Base-by-base conservation (phyloP, 2,888 invertebrate genomes). In the Congeria kusceri region DNA sequence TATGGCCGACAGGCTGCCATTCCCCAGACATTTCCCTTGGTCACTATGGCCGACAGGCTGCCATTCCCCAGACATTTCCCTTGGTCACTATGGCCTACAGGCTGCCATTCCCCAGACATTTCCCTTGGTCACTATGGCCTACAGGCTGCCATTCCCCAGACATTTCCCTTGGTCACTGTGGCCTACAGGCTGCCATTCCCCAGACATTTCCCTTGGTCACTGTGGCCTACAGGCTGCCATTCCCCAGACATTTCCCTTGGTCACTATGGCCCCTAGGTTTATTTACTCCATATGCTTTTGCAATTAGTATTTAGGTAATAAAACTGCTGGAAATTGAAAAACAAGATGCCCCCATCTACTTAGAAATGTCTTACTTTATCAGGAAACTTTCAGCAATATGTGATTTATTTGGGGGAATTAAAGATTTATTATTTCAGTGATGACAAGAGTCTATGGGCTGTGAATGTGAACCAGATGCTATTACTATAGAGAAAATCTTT, bases 251-350 rank as follows among this genome's bases (percentile, higher is more conserved):
- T 39, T 39, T 3, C 39, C 39, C 15, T 20, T 53, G 53, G 53
- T 53, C 53, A 53, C 23, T 11, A 20, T 53, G 53, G 53, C 9
- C 53, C 53, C 25, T n/a, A 1, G 20, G 53, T 53, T 53, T 53
- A 53, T 53, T 53, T 53, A 25, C 25, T 53, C 53, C 53, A 53
- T 20, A 53, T 53, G 53, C 20, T 53, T 53, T 53, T 53, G 53
- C 25, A 53, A 53, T 53, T 53, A 53, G 53, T 53, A 20, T 25
- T 23, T 25, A 53, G 53, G 23, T 25, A 53, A 53, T 53, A 53
- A 53, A 53, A 53, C 53, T 23, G 25, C 25, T 23, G 23, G 20
- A 20, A 53, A 53, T 53, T 53, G 53, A 53, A 53, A 53, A 53
- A 53, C 53, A 53, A 53, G 53, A 53, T 53, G 53, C 20, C 53